A percentile compares a stretch with the other conserved stretches of the same genome.
phyloP scores from a whole-genome alignment of 2,888 invertebrate genomes.

The Neoascia interrupta region DNA sequence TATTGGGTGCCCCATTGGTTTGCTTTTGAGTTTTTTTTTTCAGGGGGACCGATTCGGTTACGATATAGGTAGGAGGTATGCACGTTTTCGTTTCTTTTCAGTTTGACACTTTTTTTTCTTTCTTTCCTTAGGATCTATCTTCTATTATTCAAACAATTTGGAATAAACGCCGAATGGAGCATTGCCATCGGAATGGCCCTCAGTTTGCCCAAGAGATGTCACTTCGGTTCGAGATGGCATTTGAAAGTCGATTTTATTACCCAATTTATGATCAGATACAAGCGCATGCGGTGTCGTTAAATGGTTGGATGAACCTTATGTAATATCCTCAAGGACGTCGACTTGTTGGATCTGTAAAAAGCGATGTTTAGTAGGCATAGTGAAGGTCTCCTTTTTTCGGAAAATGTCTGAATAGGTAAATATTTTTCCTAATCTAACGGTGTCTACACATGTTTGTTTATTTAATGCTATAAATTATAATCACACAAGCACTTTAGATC shows the following conservation, averaged over 20 bases:
- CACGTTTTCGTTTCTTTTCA: slow-evolving; percentile 2
- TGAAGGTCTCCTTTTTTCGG: slow-evolving; percentile 31
- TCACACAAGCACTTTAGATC: slow-evolving; percentile 44
- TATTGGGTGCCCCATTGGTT: slow-evolving; percentile 46
- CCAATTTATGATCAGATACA: slow-evolving; percentile 44
- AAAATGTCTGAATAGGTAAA: neutral
- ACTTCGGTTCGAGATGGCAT: slow-evolving; percentile 55
- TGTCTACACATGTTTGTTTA: slow-evolving; percentile 41
- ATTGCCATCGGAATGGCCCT: slow-evolving; percentile 22
- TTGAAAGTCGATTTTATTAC: slow-evolving; percentile 63
- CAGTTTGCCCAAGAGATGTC: slow-evolving; percentile 36
- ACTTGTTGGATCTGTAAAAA: neutral
- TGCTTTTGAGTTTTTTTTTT: slow-evolving; percentile 4
- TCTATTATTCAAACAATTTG: neutral
- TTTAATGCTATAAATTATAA: slow-evolving; percentile 57
- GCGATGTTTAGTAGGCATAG: neutral
- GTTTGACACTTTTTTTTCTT: neutral
- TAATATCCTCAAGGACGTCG: slow-evolving; percentile 55
- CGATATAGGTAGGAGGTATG: slow-evolving; percentile 1
- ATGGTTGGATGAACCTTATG: too few relatives aligned
- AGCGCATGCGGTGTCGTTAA: slow-evolving; percentile 2
- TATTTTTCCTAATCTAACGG: slow-evolving; percentile 16
- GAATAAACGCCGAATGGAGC: neutral
- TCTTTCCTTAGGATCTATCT: neutral
- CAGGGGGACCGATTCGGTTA: slow-evolving; percentile 23